These are phyloP conservation scores for Neopipo cinnamomea DNA, from an alignment of 2,113 vertebrate species.

Conservation along the genomic window DNA sequence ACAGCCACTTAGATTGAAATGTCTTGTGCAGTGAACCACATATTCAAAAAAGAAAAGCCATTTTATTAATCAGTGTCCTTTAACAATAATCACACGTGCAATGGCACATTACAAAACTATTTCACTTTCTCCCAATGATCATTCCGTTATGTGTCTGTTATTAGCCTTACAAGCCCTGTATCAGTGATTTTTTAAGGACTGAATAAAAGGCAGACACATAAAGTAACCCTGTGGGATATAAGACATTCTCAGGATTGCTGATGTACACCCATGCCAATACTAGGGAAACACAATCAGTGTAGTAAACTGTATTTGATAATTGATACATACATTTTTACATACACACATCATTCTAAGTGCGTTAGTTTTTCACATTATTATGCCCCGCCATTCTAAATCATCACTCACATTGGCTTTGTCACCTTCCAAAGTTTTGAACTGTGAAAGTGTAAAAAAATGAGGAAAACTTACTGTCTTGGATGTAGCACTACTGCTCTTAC, in stretches of 20 bases:
- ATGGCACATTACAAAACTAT: not conserved
- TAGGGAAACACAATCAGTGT: not conserved
- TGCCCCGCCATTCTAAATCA: not conserved
- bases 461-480: slow-evolving; percentile 88
- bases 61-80: not conserved
- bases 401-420: not conserved
- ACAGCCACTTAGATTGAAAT: not conserved
- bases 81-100: not conserved
- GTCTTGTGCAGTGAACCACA: not conserved
- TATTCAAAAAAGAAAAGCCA: not conserved
- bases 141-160: not conserved
- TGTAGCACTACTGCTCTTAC: slow-evolving; percentile 91
- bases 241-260: not conserved
- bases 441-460: not conserved
- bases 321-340: not conserved
- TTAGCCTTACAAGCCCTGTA: not conserved
- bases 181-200: not conserved
- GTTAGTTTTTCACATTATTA: not conserved
- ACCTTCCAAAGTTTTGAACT: not conserved
- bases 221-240: not conserved
- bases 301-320: not conserved
- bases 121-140: not conserved
- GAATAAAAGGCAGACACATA: not conserved
- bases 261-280: not conserved
- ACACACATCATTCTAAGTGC: not conserved